Evolutionary conservation across 2,797 vertebrate genomes (phyloP).

Genomic region (Naso thynnoides): DNA sequence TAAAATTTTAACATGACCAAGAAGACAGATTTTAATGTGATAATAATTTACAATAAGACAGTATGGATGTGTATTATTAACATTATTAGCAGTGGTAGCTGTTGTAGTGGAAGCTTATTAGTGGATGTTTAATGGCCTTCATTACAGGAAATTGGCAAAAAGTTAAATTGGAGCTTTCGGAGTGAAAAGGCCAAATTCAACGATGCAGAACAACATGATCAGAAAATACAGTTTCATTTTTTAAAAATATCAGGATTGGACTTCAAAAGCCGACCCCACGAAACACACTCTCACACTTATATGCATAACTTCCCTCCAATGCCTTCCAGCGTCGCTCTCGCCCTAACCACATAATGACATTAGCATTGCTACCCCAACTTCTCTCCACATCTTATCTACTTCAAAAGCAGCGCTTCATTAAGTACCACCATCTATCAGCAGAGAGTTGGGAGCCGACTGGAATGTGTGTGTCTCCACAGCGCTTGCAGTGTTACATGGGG

Average conservation of each 20-base stretch:
- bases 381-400: slow-evolving; percentile 74
- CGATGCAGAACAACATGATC: background rate
- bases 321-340: slow-evolving; percentile 39
- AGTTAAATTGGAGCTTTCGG: background rate
- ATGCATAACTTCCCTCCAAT: slow-evolving; percentile 19
- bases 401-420: slow-evolving; percentile 76
- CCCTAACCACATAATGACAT: slow-evolving; percentile 62
- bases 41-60: background rate
- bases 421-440: slow-evolving; percentile 70
- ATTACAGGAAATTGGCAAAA: slow-evolving; percentile 27
- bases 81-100: background rate
- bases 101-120: background rate
- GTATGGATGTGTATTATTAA: background rate
- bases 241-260: slow-evolving; percentile 4
- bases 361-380: slow-evolving; percentile 62
- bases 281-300: slow-evolving; percentile 39
- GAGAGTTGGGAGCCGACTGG: slow-evolving; percentile 49
- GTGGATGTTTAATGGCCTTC: background rate
- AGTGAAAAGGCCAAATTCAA: background rate
- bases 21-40: background rate
- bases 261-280: slow-evolving; percentile 28
- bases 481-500: slow-evolving; percentile 55
- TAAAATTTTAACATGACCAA: background rate
- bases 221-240: slow-evolving; percentile 8
- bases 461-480: slow-evolving; percentile 52